Percentiles rank a stretch among this genome's conserved stretches.
Evolutionary conservation across 2,113 vertebrate species (phyloP).

Genomic region (Terrapene triunguis): DNA sequence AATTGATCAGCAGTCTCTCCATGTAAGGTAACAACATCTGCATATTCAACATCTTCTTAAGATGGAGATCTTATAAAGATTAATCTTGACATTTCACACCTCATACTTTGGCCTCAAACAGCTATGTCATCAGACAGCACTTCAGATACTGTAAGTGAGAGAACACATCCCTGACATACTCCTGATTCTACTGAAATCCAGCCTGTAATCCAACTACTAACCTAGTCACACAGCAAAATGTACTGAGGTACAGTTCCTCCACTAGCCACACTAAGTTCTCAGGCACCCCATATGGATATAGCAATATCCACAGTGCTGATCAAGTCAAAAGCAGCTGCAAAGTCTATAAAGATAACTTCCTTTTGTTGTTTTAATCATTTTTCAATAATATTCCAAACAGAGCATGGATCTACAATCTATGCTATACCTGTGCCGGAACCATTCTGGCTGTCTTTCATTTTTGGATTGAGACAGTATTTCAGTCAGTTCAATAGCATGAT

Average conservation of each 20-base stretch:
- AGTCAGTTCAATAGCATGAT: not conserved
- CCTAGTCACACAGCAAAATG: not conserved
- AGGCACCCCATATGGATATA: not conserved
- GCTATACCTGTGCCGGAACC: too few species aligned
- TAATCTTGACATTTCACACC: not conserved
- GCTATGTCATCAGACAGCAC: not conserved
- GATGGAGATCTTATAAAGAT: not conserved
- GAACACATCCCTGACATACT: not conserved
- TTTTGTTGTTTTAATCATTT: not conserved
- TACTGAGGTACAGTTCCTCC: not conserved
- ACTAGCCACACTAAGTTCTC: not conserved
- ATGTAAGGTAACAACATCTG: not conserved
- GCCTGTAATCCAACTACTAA: not conserved
- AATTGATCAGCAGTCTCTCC: not conserved
- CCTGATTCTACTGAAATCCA: not conserved
- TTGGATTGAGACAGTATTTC: not conserved
- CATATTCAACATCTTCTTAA: not conserved
- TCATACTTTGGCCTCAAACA: not conserved
- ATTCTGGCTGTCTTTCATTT: not conserved
- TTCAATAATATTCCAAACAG: not conserved
- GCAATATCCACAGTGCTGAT: not conserved
- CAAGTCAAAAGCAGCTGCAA: not conserved
- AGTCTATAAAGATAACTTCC: not conserved
- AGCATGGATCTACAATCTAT: not conserved
- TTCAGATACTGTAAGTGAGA: not conserved